A percentile compares a stretch with the other conserved stretches of the same genome.
phyloP scores from a whole-genome alignment of 1,140 invertebrate species.

The Drosophila athabasca region DNA sequence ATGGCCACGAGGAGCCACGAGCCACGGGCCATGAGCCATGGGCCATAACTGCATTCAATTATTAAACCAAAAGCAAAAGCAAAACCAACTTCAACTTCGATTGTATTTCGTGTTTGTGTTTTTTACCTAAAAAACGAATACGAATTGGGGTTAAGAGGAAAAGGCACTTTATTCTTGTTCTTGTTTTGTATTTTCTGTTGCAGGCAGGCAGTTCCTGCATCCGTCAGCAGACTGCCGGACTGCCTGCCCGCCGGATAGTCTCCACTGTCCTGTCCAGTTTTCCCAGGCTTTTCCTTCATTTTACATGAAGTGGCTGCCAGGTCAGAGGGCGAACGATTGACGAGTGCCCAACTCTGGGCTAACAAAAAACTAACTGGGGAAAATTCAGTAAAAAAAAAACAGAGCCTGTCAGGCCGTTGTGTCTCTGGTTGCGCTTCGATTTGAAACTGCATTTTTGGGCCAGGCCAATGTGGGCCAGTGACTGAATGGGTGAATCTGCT shows the following conservation, averaged over 20 bases:
- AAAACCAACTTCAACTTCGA: conserved; percentile 39
- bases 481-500: background rate
- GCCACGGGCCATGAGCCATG: background rate
- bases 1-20: conserved; percentile 27
- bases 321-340: conserved; percentile 1
- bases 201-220: conserved; percentile 47
- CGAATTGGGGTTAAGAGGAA: conserved; percentile 59
- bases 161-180: conserved; percentile 32
- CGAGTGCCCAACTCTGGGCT: background rate
- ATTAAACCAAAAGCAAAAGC: conserved; percentile 58
- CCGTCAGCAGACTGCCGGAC: conserved; percentile 39
- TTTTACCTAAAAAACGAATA: conserved; percentile 8
- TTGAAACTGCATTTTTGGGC: background rate
- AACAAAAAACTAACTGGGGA: conserved; percentile 22
- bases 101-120: conserved; percentile 32
- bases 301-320: conserved; percentile 46
- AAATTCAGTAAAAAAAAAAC: conserved; percentile 12
- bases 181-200: conserved; percentile 29
- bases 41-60: conserved; percentile 75
- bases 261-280: conserved; percentile 43
- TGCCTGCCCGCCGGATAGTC: conserved; percentile 11
- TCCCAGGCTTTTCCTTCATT: conserved; percentile 34
- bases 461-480: background rate
- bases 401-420: conserved; percentile 16
- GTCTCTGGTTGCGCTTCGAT: conserved; percentile 3